phyloP scores from a whole-genome alignment of 2,888 invertebrate species.

The Orgyia antiqua region DNA sequence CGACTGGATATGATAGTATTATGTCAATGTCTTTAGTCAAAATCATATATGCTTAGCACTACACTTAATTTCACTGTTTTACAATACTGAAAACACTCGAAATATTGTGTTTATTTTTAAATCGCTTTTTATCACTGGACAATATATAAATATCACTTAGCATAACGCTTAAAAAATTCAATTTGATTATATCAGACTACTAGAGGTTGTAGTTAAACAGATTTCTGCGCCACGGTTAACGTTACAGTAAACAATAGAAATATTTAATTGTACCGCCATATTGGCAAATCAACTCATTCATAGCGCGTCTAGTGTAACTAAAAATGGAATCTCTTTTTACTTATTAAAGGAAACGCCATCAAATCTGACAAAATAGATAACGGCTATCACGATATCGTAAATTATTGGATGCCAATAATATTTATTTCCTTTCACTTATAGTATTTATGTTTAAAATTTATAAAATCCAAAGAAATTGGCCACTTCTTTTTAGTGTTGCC shows the following conservation, averaged over 20 bases:
- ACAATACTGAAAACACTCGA: slow-evolving; percentile 19
- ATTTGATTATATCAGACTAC: slow-evolving; percentile 5
- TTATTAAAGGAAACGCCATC: slow-evolving; percentile 11
- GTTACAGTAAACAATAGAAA: slow-evolving; percentile 42
- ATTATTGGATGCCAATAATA: slow-evolving; percentile 8
- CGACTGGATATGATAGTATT: slow-evolving; percentile 34
- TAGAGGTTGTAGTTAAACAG: slow-evolving; percentile 1
- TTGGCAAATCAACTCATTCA: slow-evolving; percentile 33
- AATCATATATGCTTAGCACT: slow-evolving; percentile 17
- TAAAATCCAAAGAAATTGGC: slow-evolving; percentile 1
- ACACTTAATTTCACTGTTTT: slow-evolving; percentile 21
- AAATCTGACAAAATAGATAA: slow-evolving; percentile 9
- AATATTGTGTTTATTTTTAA: slow-evolving; percentile 14
- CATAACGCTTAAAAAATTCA: slow-evolving; percentile 10
- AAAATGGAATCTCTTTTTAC: slow-evolving; percentile 19
- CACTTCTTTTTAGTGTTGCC: slow-evolving; percentile 6
- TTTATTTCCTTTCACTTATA: too few species aligned
- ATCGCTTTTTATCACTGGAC: slow-evolving; percentile 12
- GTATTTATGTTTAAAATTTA: too few species aligned
- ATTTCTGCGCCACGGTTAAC: slow-evolving; percentile 10
- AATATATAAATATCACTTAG: slow-evolving; percentile 19
- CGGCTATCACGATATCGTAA: slow-evolving; percentile 7
- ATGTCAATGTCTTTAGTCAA: slow-evolving; percentile 23
- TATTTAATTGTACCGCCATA: slow-evolving; percentile 48
- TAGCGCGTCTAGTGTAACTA: slow-evolving; percentile 19